phyloP scores from a whole-genome alignment of 2,888 invertebrate genomes.

The Epistrophe grossulariae region DNA sequence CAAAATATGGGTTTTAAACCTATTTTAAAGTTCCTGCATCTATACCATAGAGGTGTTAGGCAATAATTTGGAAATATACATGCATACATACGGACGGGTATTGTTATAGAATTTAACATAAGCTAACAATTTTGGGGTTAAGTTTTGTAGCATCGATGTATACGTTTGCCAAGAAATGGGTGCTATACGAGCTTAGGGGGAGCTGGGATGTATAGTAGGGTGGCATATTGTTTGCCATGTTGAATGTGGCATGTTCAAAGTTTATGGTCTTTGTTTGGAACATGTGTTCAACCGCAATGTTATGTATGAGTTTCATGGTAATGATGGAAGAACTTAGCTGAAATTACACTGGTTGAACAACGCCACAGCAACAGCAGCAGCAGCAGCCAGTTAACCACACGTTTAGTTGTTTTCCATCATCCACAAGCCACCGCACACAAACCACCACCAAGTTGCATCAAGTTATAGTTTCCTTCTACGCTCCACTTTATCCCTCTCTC shows the following conservation, averaged over 20 bases:
- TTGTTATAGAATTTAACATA: slow-evolving; percentile 50
- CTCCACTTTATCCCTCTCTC: slow-evolving; percentile 9
- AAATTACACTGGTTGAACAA: slow-evolving; percentile 65
- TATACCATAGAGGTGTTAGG: slow-evolving; percentile 17
- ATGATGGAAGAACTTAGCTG: slow-evolving; percentile 71
- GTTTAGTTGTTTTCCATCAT: slow-evolving; percentile 64
- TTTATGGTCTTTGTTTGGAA: slow-evolving; percentile 73
- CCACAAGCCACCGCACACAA: slow-evolving; percentile 38
- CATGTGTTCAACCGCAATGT: slow-evolving; percentile 75
- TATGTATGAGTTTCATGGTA: slow-evolving; percentile 73
- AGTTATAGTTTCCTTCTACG: not conserved
- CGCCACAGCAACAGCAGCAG: slow-evolving; percentile 48
- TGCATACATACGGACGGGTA: not conserved
- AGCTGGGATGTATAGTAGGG: not conserved
- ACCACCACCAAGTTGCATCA: not conserved
- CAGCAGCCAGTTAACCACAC: slow-evolving; percentile 53
- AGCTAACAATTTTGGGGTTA: slow-evolving; percentile 43
- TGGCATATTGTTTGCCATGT: slow-evolving; percentile 30
- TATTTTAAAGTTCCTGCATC: slow-evolving; percentile 19
- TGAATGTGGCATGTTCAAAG: slow-evolving; percentile 69
- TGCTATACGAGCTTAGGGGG: not conserved
- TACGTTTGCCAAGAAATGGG: not conserved
- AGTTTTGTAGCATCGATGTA: not conserved
- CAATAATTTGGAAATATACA: slow-evolving; percentile 36
- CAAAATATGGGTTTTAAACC: slow-evolving; percentile 42